phyloP scores from a whole-genome alignment of 2,113 vertebrate genomes.

The Tetrax tetrax region DNA sequence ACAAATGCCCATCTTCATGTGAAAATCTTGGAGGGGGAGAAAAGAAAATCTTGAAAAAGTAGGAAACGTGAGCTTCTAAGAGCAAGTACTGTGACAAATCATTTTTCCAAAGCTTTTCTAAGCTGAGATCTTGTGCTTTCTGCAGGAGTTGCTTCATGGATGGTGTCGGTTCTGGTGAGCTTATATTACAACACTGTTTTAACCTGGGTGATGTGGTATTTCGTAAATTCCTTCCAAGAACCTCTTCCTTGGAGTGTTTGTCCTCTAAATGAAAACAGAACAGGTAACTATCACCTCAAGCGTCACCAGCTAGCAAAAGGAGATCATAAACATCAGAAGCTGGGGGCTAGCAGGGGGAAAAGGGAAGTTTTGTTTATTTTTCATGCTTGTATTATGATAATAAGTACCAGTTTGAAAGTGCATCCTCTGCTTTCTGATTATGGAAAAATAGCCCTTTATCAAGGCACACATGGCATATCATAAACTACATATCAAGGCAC shows the following conservation, averaged over 20 bases:
- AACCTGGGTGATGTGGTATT: slow-evolving; percentile 89
- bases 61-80: background rate
- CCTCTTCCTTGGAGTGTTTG: slow-evolving; percentile 87
- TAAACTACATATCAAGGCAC: background rate
- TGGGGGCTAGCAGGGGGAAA: background rate
- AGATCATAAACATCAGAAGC: background rate
- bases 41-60: background rate
- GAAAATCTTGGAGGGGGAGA: background rate
- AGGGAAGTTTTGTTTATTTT: background rate
- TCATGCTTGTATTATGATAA: background rate
- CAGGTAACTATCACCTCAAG: slow-evolving; percentile 70
- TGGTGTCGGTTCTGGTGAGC: slow-evolving; percentile 76
- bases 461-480: background rate
- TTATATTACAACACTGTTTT: slow-evolving; percentile 88
- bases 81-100: background rate
- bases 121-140: background rate
- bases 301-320: background rate
- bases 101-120: background rate
- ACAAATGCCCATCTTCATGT: background rate
- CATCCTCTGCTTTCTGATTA: background rate
- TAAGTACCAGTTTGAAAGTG: background rate
- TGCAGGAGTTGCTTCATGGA: slow-evolving; percentile 78
- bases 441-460: background rate
- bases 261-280: slow-evolving; percentile 78
- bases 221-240: slow-evolving; percentile 87